phyloP scores from a whole-genome alignment of 2,888 invertebrate genomes.

The Andrena hattorfiana region DNA sequence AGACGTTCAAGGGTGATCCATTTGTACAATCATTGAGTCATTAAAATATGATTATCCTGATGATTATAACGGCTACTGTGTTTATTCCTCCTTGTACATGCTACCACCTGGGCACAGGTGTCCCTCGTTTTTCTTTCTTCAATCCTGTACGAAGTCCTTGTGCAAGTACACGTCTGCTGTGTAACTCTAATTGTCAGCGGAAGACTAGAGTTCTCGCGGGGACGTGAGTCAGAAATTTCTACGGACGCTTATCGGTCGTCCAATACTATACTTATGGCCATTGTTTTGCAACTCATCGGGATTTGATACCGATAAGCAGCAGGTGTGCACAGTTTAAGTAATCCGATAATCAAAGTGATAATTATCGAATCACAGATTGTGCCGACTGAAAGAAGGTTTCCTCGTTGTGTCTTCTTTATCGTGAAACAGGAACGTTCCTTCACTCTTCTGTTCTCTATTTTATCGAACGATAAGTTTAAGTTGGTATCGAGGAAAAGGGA shows the following conservation, averaged over 20 bases:
- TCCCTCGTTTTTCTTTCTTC: too few species aligned
- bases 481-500: neutral
- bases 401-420: neutral
- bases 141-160: too few species aligned
- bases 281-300: neutral
- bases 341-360: neutral
- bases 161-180: too few species aligned
- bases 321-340: conserved; percentile 40
- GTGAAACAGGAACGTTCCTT: neutral
- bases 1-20: conserved; percentile 83
- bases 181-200: too few species aligned
- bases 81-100: neutral
- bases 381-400: neutral
- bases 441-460: neutral
- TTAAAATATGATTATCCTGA: conserved; percentile 85
- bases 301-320: conserved; percentile 30
- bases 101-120: too few species aligned
- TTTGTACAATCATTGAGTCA: conserved; percentile 85
- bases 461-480: neutral
- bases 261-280: neutral
- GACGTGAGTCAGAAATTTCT: too few species aligned
- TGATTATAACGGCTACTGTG: conserved; percentile 66
- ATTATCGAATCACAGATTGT: neutral
- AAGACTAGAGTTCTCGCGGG: too few species aligned
- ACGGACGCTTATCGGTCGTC: neutral